phyloP scores from a whole-genome alignment of 2,888 invertebrate species.

The Pachydiplax longipennis region DNA sequence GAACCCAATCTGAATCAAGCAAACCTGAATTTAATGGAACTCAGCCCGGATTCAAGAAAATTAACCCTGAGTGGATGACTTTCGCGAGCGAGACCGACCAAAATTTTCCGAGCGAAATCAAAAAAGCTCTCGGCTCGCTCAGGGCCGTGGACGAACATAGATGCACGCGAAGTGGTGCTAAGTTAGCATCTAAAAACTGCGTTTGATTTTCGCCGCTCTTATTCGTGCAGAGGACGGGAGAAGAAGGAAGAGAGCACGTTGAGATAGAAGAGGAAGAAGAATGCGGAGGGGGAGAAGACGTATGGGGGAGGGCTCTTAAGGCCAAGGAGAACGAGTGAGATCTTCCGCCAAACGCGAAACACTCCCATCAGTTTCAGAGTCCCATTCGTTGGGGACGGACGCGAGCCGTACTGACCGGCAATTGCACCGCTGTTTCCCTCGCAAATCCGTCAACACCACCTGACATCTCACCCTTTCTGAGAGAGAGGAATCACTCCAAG shows the following conservation, averaged over 20 bases:
- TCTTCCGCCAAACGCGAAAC: neutral
- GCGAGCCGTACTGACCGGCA: neutral
- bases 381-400: neutral
- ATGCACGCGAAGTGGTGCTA: too few relatives aligned
- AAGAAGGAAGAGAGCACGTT: too few relatives aligned
- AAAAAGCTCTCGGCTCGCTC: too few relatives aligned
- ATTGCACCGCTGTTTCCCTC: neutral
- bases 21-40: too few relatives aligned
- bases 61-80: too few relatives aligned
- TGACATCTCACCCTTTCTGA: neutral
- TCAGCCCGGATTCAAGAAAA: too few relatives aligned
- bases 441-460: neutral
- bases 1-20: too few relatives aligned
- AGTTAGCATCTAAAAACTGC: too few relatives aligned
- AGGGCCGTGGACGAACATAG: too few relatives aligned
- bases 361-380: neutral
- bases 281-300: neutral
- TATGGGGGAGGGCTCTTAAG: neutral
- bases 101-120: too few relatives aligned
- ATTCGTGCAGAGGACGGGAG: neutral
- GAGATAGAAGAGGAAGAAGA: neutral
- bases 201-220: too few relatives aligned
- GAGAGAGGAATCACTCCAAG: neutral
- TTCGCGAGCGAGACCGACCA: too few relatives aligned
- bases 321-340: constrained; percentile 15